Evolutionary conservation across 2,888 invertebrate genomes (phyloP).

Genomic region (Volucella bombylans): DNA sequence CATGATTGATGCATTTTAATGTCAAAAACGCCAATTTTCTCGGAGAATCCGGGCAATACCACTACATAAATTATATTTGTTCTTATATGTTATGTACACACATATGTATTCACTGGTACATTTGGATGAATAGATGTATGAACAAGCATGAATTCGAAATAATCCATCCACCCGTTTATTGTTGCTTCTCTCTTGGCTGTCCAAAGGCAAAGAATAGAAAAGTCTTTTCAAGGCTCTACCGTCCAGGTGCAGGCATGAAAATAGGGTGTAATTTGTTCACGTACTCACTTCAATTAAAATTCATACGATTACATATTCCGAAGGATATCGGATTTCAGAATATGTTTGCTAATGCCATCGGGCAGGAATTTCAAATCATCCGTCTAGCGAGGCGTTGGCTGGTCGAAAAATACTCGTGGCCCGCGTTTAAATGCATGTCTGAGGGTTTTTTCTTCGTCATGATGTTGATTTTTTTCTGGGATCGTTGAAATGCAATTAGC

Average conservation of each 20-base stretch:
- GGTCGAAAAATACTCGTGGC: slow-evolving; percentile 4
- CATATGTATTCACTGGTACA: background rate
- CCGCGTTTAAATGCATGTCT: slow-evolving; percentile 32
- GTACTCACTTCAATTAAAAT: slow-evolving; percentile 70
- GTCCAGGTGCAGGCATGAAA: slow-evolving; percentile 68
- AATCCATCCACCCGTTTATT: slow-evolving; percentile 25
- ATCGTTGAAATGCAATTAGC: slow-evolving; percentile 75
- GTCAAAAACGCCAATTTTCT: slow-evolving; percentile 58
- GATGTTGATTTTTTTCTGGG: slow-evolving; percentile 35
- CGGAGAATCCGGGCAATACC: slow-evolving; percentile 43
- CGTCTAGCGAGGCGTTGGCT: slow-evolving; percentile 36
- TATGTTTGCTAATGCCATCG: slow-evolving; percentile 65
- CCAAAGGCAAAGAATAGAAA: slow-evolving; percentile 32
- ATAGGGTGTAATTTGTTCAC: slow-evolving; percentile 72
- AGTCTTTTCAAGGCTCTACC: slow-evolving; percentile 28
- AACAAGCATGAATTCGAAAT: background rate
- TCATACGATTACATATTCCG: slow-evolving; percentile 62
- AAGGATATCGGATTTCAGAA: slow-evolving; percentile 69
- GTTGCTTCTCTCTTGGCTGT: slow-evolving; percentile 13
- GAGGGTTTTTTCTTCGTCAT: slow-evolving; percentile 28
- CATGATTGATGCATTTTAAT: slow-evolving; percentile 64
- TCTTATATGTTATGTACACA: slow-evolving; percentile 8
- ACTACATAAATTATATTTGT: background rate
- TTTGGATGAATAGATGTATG: background rate
- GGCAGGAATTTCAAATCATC: slow-evolving; percentile 41